These are phyloP conservation scores for Tetanocera ferruginea DNA, from an alignment of 2,888 invertebrate species.

Conservation along the genomic window DNA sequence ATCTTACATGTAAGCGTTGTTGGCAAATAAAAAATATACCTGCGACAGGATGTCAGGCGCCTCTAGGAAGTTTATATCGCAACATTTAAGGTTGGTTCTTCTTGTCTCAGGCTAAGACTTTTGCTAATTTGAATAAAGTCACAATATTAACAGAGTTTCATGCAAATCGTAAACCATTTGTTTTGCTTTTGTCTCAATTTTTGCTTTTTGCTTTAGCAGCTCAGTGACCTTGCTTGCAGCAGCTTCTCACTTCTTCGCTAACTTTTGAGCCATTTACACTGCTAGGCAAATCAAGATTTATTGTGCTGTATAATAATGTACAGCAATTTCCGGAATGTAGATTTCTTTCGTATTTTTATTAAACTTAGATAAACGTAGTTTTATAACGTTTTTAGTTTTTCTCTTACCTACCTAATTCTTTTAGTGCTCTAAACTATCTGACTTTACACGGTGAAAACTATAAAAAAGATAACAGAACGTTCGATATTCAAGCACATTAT, in stretches of 20 bases:
- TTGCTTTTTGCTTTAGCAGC: not conserved
- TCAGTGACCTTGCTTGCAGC: not conserved
- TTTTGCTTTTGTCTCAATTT: not conserved
- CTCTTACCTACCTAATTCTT: no score
- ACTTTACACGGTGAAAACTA: no score
- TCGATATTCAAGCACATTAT: no score
- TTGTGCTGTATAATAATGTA: conserved; percentile 31
- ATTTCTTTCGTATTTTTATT: not conserved
- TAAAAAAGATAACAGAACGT: no score
- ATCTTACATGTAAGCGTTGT: not conserved
- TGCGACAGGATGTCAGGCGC: not conserved
- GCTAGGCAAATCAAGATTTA: conserved; percentile 33
- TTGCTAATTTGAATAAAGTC: no score
- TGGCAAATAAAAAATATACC: not conserved
- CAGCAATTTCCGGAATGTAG: conserved; percentile 29
- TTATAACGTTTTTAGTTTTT: no score
- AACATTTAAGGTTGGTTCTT: no score
- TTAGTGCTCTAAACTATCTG: no score
- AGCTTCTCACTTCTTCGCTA: not conserved
- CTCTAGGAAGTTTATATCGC: no score
- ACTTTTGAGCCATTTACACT: not conserved
- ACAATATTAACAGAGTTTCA: not conserved
- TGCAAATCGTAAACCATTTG: not conserved
- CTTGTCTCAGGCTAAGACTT: no score
- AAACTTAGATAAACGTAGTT: not conserved